Evolutionary conservation across 2,113 vertebrate species (phyloP).

Genomic region (Eidolon helvum): DNA sequence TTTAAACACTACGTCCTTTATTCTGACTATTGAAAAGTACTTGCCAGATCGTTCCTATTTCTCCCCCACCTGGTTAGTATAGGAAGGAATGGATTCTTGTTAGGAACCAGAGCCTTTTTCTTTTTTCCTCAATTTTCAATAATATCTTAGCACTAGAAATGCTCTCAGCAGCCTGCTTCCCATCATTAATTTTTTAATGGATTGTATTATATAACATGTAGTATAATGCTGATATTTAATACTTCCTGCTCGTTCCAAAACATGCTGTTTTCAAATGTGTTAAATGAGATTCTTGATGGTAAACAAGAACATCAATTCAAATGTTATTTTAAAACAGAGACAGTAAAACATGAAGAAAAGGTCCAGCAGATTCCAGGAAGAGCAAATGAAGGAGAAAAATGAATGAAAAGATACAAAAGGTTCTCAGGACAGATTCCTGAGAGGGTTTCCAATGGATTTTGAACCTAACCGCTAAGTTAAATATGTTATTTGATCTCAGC

Average conservation of each 20-base stretch:
- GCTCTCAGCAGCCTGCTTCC: not conserved
- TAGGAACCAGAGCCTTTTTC: not conserved
- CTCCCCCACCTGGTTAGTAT: not conserved
- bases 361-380: not conserved
- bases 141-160: not conserved
- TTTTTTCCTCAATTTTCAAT: not conserved
- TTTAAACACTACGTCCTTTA: not conserved
- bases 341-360: not conserved
- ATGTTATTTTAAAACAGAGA: not conserved
- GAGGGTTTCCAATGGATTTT: not conserved
- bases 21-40: not conserved
- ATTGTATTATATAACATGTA: not conserved
- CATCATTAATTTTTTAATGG: not conserved
- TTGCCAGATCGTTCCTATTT: not conserved
- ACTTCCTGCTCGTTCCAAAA: not conserved
- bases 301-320: constrained; percentile 1
- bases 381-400: not conserved
- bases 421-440: not conserved
- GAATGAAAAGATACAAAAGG: not conserved
- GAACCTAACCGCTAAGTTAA: not conserved
- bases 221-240: not conserved
- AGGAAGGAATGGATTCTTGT: not conserved
- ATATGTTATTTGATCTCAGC: not conserved
- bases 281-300: not conserved
- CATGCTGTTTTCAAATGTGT: not conserved